A percentile compares a stretch with the other conserved stretches of the same genome.
Evolutionary conservation across 1,140 invertebrate species (phyloP).

Genomic region (Bathynomus jamesi): DNA sequence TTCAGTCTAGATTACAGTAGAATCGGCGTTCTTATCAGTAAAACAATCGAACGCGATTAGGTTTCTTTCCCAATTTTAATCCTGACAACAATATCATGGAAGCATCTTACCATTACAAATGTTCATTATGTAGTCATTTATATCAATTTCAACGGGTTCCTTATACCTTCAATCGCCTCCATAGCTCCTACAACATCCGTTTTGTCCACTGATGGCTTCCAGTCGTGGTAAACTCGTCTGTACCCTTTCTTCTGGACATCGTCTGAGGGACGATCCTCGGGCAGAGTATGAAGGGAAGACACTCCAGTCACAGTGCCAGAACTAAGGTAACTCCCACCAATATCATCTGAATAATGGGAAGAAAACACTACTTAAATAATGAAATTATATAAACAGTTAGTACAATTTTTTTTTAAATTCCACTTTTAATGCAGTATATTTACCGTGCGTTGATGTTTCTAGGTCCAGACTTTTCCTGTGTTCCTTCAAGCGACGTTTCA

Average conservation of each 20-base stretch:
- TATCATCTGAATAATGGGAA: constrained; percentile 14
- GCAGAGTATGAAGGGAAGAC: constrained; percentile 23
- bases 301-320: not conserved
- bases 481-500: constrained; percentile 32
- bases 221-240: constrained; percentile 61
- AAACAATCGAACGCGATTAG: too few species aligned
- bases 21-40: too few species aligned
- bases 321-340: not conserved
- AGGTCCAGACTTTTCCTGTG: constrained; percentile 35
- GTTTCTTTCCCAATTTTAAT: too few species aligned
- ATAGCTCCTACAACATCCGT: constrained; percentile 73
- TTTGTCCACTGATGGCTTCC: constrained; percentile 71
- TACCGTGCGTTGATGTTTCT: constrained; percentile 18
- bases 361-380: not conserved
- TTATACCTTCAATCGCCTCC: constrained; percentile 74
- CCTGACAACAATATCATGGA: too few species aligned
- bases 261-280: constrained; percentile 22
- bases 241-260: too few species aligned
- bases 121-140: too few species aligned
- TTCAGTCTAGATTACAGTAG: too few species aligned
- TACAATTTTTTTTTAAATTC: too few species aligned
- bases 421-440: constrained; percentile 13
- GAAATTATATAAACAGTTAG: too few species aligned
- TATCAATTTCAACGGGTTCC: too few species aligned
- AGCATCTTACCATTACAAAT: too few species aligned